Conservation (phyloP, 2,888 invertebrate genomes). For the Cistogaster globosa region DNA sequence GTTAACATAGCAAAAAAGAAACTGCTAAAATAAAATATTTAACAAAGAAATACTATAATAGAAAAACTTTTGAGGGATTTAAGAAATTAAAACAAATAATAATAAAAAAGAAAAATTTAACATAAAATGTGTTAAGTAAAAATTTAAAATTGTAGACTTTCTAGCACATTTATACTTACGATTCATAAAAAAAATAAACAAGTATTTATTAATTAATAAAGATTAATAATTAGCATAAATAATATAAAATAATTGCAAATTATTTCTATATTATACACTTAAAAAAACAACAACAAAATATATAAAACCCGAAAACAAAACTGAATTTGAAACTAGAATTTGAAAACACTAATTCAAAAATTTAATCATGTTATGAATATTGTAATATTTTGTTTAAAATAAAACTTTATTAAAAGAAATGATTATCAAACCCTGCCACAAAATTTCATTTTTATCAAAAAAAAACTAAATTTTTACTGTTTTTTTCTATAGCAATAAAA, state of each 20-base stretch:
- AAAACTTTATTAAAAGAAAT: too few species aligned
- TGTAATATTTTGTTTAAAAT: too few species aligned
- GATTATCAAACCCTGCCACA: too few species aligned
- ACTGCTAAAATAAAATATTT: conserved; percentile 29
- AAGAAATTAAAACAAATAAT: conserved; percentile 8
- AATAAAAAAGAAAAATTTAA: conserved; percentile 21
- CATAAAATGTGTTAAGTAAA: conserved; percentile 63
- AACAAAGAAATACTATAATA: conserved; percentile 39
- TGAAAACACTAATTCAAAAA: conserved; percentile 32
- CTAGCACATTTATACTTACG: conserved; percentile 67
- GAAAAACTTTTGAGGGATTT: conserved; percentile 52
- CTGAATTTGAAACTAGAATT: conserved; percentile 40
- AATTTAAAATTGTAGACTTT: conserved; percentile 72
- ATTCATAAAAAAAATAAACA: conserved; percentile 63
- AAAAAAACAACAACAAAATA: conserved; percentile 33
- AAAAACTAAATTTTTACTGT: too few species aligned
- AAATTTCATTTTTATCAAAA: too few species aligned
- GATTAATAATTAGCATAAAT: conserved; percentile 67
- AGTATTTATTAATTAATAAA: conserved; percentile 73
- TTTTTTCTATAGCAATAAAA: too few species aligned
- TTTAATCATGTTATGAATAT: conserved; percentile 51
- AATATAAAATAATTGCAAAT: conserved; percentile 70
- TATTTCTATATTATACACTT: conserved; percentile 68
- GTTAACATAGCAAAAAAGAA: conserved; percentile 64
- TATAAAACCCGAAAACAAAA: conserved; percentile 15